Percentiles rank a stretch among this genome's conserved stretches.
These are phyloP conservation scores for Caenorhabditis imperialis DNA, from an alignment of 2,888 invertebrate species.

Conservation along the genomic window DNA sequence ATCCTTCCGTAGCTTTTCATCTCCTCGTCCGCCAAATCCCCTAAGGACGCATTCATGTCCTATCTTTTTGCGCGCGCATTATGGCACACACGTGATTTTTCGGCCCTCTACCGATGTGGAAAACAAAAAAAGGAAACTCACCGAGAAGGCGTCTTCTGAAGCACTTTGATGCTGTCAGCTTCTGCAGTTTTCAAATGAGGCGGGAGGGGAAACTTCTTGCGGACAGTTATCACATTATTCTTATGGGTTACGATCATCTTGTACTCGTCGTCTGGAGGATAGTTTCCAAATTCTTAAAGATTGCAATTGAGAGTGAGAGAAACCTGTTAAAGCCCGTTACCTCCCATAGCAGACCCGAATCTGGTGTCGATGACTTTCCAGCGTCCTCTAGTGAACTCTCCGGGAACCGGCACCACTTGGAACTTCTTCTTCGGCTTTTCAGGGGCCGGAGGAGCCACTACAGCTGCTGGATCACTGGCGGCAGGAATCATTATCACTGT, in stretches of 20 bases:
- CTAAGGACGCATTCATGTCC: constrained; percentile 16
- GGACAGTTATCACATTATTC: constrained; percentile 51
- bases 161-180: constrained; percentile 37
- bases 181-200: not conserved
- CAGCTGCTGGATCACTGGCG: constrained; percentile 4
- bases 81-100: constrained; percentile 27
- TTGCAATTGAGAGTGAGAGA: not conserved
- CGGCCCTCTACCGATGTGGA: not conserved
- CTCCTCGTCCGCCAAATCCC: constrained; percentile 38
- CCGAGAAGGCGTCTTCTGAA: constrained; percentile 41
- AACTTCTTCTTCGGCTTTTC: constrained; percentile 50
- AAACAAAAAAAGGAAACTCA: constrained; percentile 11
- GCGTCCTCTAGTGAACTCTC: constrained; percentile 73
- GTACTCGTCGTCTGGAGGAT: constrained; percentile 52
- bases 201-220: constrained; percentile 33
- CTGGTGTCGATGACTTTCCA: constrained; percentile 69
- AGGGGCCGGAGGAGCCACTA: constrained; percentile 10
- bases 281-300: constrained; percentile 48
- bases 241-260: constrained; percentile 34
- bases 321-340: constrained; percentile 7
- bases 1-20: constrained; percentile 25
- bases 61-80: constrained; percentile 8
- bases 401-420: constrained; percentile 73
- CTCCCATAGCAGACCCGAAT: constrained; percentile 51
- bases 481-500: constrained; percentile 22